These are phyloP conservation scores for Eulemur coronatus DNA, from an alignment of 2,797 vertebrate species.

Conservation along the genomic window DNA sequence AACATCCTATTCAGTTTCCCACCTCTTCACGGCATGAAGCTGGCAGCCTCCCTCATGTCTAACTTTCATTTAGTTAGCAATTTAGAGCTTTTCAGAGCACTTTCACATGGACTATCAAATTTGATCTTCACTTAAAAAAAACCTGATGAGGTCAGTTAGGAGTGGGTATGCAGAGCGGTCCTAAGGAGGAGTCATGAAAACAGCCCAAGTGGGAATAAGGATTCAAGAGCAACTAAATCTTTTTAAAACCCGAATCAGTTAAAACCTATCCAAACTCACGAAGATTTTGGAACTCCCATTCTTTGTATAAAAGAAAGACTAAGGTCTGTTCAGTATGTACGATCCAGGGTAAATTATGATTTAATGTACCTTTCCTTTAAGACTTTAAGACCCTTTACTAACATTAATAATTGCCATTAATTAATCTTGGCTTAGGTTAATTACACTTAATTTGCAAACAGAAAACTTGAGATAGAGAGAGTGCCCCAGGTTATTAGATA, in stretches of 20 bases:
- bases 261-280: background rate
- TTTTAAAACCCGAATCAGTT: background rate
- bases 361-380: background rate
- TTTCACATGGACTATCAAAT: background rate
- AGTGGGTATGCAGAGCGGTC: background rate
- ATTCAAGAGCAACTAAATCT: background rate
- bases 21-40: background rate
- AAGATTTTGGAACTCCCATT: background rate
- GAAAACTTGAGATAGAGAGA: constrained; percentile 17
- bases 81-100: background rate
- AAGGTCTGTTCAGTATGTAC: background rate
- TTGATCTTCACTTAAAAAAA: background rate
- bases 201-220: background rate
- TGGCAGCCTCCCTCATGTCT: background rate
- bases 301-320: background rate
- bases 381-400: background rate
- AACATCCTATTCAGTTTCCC: background rate
- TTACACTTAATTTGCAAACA: constrained; percentile 44
- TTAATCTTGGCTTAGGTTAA: constrained; percentile 45
- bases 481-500: background rate
- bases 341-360: background rate
- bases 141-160: background rate
- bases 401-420: constrained; percentile 15
- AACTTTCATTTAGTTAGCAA: background rate
- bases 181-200: background rate